These are phyloP conservation scores for Neocrepidodera transversa DNA, from an alignment of 2,888 invertebrate species.

Conservation along the genomic window DNA sequence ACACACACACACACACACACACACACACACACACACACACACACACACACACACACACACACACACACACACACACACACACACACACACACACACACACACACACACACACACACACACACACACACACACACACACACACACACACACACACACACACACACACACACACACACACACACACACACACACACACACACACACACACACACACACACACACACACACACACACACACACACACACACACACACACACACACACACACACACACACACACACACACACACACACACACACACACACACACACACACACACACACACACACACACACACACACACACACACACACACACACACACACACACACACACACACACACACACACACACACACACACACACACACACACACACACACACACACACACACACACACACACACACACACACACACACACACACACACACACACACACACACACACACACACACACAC, in stretches of 20 bases:
- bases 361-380: no score
- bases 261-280: slow-evolving; percentile 15
- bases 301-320: no score
- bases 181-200: slow-evolving; percentile 33
- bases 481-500: no score
- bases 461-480: no score
- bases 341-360: no score
- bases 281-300: slow-evolving; percentile 14
- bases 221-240: slow-evolving; percentile 16
- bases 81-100: slow-evolving; percentile 41
- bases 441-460: no score
- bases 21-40: slow-evolving; percentile 42
- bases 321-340: no score
- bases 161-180: slow-evolving; percentile 34
- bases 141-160: slow-evolving; percentile 36
- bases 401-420: no score
- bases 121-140: slow-evolving; percentile 42
- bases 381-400: no score
- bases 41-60: slow-evolving; percentile 42
- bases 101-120: slow-evolving; percentile 42
- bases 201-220: slow-evolving; percentile 35
- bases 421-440: no score
- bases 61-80: slow-evolving; percentile 43
- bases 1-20: slow-evolving; percentile 42
- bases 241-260: slow-evolving; percentile 17